Evolutionary conservation across 2,888 invertebrate species (phyloP), one percentile per base, ranked within the genome.

Genomic region (Dasysyrphus tricinctus): DNA sequence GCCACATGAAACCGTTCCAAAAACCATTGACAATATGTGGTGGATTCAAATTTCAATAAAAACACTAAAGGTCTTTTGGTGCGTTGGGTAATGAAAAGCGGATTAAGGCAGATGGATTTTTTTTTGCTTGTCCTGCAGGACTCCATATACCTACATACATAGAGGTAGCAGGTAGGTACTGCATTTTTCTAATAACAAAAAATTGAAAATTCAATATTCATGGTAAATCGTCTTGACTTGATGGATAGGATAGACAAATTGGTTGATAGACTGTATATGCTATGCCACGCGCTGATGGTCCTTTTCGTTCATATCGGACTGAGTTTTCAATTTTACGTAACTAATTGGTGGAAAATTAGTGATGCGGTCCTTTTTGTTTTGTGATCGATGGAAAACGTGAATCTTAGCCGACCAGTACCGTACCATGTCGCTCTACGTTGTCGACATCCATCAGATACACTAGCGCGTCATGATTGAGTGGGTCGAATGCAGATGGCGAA

Each of bases 331-430:
- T 82, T 86, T 78, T 63, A 72, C 44, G 72, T 75, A 59, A 79
- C 82, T 82, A 86, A 86, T 86, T 86, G 82, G 72, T 81, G 82
- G 82, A 86, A 86, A 82, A 86, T 86, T 78, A 72, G 75, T 82
- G 69, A 44, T 81, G 81, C 78, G 74, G 78, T 75, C 39, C n/a
- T 44, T 74, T 44, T 14, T 54, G 19, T 69, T 11, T n/a, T 78
- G 86, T 86, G 82, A 82, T 82, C 78, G 81, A 86, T 86, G 86
- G 82, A 57, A 80, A 85, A 70, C 77, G 74, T 73, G 73, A 76
- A 84, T 84, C 39, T 69, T 51, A 34, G 65, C 63, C 24, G 65
- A 49, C 67, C 24, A 24, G 24, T 24, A 24, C 16, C 37, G 61
- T 5, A 11, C 5, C 34, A 19, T 19, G 34, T 37, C 14, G 37